Conservation (phyloP, 2,888 invertebrate genomes). For the Ametastegia equiseti region DNA sequence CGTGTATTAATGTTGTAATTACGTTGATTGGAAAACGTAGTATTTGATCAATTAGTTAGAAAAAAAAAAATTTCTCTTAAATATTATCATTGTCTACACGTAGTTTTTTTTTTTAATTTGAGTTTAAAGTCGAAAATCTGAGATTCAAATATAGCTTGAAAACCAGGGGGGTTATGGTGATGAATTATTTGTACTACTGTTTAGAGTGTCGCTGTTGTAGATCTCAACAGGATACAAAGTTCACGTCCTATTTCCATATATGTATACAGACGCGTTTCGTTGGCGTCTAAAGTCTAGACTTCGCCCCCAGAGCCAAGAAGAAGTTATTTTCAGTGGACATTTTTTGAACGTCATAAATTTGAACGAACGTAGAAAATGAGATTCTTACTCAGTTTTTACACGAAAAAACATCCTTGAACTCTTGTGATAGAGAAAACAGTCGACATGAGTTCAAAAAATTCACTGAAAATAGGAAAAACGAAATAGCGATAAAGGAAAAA, state of each 20-base stretch:
- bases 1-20: not conserved
- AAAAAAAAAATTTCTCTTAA: not conserved
- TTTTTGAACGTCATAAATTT: not conserved
- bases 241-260: not conserved
- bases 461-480: not conserved
- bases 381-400: not conserved
- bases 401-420: not conserved
- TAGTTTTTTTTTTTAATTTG: not conserved
- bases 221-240: too few relatives aligned
- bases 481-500: conserved; percentile 5
- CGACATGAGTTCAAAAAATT: not conserved
- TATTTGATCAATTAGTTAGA: not conserved
- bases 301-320: not conserved
- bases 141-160: not conserved
- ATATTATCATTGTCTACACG: not conserved
- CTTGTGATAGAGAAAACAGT: not conserved
- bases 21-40: not conserved
- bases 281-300: conserved; percentile 23
- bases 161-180: not conserved
- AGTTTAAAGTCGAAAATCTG: not conserved
- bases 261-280: too few relatives aligned
- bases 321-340: conserved; percentile 3
- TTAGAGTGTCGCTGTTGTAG: too few relatives aligned
- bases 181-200: not conserved
- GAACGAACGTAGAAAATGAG: not conserved